Percentiles rank a stretch among this genome's conserved stretches.
These are phyloP conservation scores for Alloscopus bannaensis DNA, from an alignment of 2,888 invertebrate species.

Conservation along the genomic window DNA sequence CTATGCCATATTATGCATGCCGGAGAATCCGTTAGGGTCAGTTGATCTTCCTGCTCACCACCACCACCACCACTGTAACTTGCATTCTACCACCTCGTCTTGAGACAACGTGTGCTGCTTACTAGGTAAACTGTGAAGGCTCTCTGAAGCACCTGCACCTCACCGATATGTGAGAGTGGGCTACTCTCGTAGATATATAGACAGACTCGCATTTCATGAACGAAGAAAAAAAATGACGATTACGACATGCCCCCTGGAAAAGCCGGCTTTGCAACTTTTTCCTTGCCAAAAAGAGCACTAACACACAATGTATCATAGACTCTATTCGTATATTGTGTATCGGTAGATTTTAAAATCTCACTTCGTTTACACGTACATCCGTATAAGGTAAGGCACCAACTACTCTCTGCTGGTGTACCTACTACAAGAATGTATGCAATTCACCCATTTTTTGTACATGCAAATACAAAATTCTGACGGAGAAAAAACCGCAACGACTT, in stretches of 20 bases:
- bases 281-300: conserved; percentile 40
- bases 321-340: neutral
- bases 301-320: neutral
- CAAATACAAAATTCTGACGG: neutral
- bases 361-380: too few species aligned
- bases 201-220: neutral
- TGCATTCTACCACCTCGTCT: conserved; percentile 7
- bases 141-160: too few species aligned
- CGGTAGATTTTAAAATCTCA: too few species aligned
- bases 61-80: conserved; percentile 21
- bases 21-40: conserved; percentile 72
- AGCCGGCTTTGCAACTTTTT: conserved; percentile 72
- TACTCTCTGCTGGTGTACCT: too few species aligned
- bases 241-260: conserved; percentile 72
- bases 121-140: conserved; percentile 4
- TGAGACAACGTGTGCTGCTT: conserved; percentile 7
- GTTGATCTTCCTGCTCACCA: conserved; percentile 65
- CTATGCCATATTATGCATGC: conserved; percentile 56
- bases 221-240: conserved; percentile 27
- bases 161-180: too few species aligned
- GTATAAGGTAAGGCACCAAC: too few species aligned
- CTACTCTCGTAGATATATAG: too few species aligned
- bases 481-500: conserved; percentile 12
- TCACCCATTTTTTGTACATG: too few species aligned
- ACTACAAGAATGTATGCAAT: too few species aligned